Conservation (phyloP, 2,113 vertebrate species). For the Plecotus auritus region DNA sequence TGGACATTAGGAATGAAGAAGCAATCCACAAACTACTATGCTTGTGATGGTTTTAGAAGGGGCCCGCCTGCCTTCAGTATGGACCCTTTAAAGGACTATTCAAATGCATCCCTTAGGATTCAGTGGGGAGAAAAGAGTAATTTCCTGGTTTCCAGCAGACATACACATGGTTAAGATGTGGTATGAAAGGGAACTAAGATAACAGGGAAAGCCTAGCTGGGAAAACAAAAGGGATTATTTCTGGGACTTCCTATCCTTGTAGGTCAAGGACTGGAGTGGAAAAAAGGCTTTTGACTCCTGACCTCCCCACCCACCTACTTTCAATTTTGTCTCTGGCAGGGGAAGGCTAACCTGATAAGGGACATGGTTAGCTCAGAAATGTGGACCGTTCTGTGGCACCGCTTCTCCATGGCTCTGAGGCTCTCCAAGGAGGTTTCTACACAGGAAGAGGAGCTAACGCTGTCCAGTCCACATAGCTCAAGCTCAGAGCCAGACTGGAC, state of each 20-base stretch:
- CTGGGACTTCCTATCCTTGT: not conserved
- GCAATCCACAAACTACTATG: not conserved
- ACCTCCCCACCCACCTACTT: not conserved
- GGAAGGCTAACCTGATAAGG: conserved; percentile 34
- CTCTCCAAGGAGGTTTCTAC: not conserved
- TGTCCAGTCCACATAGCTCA: not conserved
- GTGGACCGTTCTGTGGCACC: conserved; percentile 78
- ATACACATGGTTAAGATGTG: not conserved
- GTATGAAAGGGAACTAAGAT: not conserved
- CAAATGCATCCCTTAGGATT: not conserved
- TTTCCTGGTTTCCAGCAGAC: not conserved
- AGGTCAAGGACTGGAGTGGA: not conserved
- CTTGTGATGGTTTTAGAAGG: not conserved
- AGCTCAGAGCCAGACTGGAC: conserved; percentile 80
- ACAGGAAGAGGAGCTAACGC: conserved; percentile 62
- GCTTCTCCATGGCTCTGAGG: conserved; percentile 73
- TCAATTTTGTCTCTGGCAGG: conserved; percentile 44
- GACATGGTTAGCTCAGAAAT: conserved; percentile 77
- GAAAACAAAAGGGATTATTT: conserved; percentile 16
- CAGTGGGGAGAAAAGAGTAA: not conserved
- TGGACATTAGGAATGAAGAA: not conserved
- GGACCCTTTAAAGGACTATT: not conserved
- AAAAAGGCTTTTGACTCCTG: not conserved
- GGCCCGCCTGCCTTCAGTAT: not conserved
- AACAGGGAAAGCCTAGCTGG: not conserved